Percentiles rank a stretch among this genome's conserved stretches.
Evolutionary conservation across 2,797 vertebrate species (phyloP).

Genomic region (Lepilemur septentrionalis): DNA sequence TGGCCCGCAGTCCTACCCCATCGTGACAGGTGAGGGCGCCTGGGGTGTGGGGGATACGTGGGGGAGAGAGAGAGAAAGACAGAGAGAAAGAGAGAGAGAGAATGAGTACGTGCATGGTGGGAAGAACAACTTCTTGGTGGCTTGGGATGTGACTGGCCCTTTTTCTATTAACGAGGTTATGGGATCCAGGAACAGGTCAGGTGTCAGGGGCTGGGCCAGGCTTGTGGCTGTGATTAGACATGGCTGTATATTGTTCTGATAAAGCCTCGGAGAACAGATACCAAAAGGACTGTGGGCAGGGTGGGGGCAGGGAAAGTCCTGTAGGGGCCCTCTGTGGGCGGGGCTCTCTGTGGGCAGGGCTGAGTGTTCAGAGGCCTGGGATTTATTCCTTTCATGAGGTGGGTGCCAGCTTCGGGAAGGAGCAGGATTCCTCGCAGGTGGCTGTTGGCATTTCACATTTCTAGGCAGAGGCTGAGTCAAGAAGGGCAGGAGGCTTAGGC

Average conservation of each 20-base stretch:
- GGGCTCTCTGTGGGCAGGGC: not conserved
- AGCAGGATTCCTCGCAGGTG: not conserved
- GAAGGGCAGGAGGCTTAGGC: not conserved
- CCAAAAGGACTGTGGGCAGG: not conserved
- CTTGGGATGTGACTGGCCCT: not conserved
- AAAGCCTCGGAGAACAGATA: not conserved
- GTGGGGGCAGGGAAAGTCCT: not conserved
- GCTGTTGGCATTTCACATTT: not conserved
- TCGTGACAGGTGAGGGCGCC: constrained; percentile 92
- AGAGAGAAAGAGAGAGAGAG: not conserved
- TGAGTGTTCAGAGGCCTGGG: not conserved
- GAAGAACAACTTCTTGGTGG: not conserved
- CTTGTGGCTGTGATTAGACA: not conserved
- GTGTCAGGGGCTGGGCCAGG: not conserved
- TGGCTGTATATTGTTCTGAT: not conserved
- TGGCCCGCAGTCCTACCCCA: constrained; percentile 95
- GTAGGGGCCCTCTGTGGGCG: not conserved
- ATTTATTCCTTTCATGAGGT: not conserved
- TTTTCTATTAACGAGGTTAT: not conserved
- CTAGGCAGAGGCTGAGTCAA: not conserved
- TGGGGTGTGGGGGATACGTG: fast-evolving
- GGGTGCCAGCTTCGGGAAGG: not conserved
- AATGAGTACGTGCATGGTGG: not conserved
- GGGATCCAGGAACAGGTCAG: not conserved
- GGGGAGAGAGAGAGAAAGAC: not conserved